Percentiles rank a stretch among this genome's conserved stretches.
These are phyloP conservation scores for Mercenaria mercenaria DNA, from an alignment of 1,140 invertebrate genomes.

Conservation along the genomic window DNA sequence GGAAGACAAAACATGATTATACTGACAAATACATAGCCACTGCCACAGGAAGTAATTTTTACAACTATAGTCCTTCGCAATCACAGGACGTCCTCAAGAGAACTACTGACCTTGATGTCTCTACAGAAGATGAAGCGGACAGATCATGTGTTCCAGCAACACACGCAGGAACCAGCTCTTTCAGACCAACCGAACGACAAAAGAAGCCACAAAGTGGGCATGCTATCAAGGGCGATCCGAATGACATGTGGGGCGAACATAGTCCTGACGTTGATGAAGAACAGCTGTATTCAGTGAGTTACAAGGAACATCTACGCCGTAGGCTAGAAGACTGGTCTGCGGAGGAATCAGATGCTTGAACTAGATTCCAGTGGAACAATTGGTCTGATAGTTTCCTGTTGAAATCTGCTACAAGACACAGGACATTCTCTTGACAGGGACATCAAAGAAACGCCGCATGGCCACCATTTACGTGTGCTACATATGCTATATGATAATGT, in stretches of 20 bases:
- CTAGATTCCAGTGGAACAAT: neutral
- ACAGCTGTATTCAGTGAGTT: constrained; percentile 4
- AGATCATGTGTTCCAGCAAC: neutral
- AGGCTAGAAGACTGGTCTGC: constrained; percentile 27
- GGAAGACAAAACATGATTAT: neutral
- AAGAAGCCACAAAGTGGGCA: neutral
- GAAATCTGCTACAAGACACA: too few relatives aligned
- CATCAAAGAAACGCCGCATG: too few relatives aligned
- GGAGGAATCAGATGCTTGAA: constrained; percentile 48
- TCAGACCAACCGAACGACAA: neutral
- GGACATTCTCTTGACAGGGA: too few relatives aligned
- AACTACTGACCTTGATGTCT: constrained; percentile 33
- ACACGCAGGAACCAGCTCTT: neutral
- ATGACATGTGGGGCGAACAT: neutral
- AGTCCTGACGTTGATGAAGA: neutral
- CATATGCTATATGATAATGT: too few relatives aligned
- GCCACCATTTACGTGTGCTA: too few relatives aligned
- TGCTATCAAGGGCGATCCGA: neutral
- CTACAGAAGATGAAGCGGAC: constrained; percentile 1
- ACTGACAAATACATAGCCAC: constrained; percentile 45
- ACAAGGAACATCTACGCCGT: neutral
- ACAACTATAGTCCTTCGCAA: constrained; percentile 8
- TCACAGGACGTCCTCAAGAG: neutral
- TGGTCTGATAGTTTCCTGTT: neutral
- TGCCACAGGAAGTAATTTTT: constrained; percentile 45